Base-by-base conservation (phyloP, 2,113 vertebrate genomes). In the Platichthys stellatus region DNA sequence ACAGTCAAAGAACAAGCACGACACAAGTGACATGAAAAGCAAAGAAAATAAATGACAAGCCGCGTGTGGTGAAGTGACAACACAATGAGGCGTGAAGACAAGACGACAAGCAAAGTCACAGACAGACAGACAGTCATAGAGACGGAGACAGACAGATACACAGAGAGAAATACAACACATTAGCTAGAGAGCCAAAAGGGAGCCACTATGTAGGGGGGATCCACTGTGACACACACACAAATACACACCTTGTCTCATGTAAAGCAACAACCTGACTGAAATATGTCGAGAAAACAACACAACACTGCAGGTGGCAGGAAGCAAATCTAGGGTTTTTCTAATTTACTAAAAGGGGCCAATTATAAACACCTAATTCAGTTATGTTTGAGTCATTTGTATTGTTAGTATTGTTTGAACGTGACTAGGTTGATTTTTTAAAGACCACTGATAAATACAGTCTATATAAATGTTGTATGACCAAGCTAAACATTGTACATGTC, bases 81-180 rank as follows among this genome's bases (percentile, higher is more conserved):
- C 40, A 68, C 63, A 38, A 63, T 24, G 3, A 49, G 45, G n/a
- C 3, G 49, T 49, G 45, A 49, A 61, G 60, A 69, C 45, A 45
- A 14, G 60, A 68, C 40, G 54, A 82, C 58, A 67, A 73, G 59
- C 68, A 68, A 81, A 82, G 66, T n/a, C 43, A 79, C 47, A 18
- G 15, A 90, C 86, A 93, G 80, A 79, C 47, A 2, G 15, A 90
- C 86, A 93, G 80, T 89, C 80, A 92, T 83, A 91, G 76, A 86
- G 73, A 91, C 90, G 87, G 80, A 88, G 78, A 91, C 81, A 72
- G 67, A 91, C 82, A 88, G 56, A 88, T 68, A 92, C 89, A 92
- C 88, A 93, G 84, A 92, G 91, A 93, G 91, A 93, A 92, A 93
- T 90, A 92, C 92, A 92, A 86, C 88, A 92, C 91, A 93, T 93